Base-by-base conservation (phyloP, 53 echinoderm and acorn worm genomes). In the Hippasteria phrygiana region DNA sequence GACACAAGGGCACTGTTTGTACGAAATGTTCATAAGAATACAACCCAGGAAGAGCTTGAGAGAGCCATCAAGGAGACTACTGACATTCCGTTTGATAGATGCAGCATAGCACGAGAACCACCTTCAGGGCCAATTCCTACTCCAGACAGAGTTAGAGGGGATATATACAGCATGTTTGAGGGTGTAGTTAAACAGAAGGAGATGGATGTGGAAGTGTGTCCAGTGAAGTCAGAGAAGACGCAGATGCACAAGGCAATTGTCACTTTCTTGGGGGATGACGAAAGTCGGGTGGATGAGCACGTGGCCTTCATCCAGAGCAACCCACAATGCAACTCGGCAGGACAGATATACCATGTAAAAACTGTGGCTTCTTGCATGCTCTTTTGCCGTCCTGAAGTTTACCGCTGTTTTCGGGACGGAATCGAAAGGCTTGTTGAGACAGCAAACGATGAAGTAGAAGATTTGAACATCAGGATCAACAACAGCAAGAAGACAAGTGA, bases 161-260 rank as follows among this genome's bases (percentile, higher is more conserved):
- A 85, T 36, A 85, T 85, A 20, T 71, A 85, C 70, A 59, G 20
- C 33, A 56, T 81, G 71, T 62, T 90, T 43, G 64, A 46, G 0
- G 90, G 81, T 1, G 36, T 51, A 69, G 50, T 71, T 2, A 18
- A 39, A 29, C 24, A 54, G 42, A 22, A 71, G 12, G 73, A 90
- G 29, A 81, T 90, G 10, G 73, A 90, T 50, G 43, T 90, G 38
- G 69, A 90, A 45, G n/a, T 90, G 16, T 33, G 81, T 3, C 41
- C 50, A 1, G 43, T 70, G 16, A 81, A 39, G 37, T 90, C 82
- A 2, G 90, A 90, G 29, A 90, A 31, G 34, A 81, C 81, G 29
- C 90, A 90, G 40, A 82, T 43, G 45, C 71, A 79, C 22, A 90
- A 81, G 63, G 90, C 81, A 14, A 81, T 90, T 5, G 81, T 82